Percentiles rank a stretch among this genome's conserved stretches.
These are phyloP conservation scores for Drosophila prolongata DNA, from an alignment of 2,888 invertebrate genomes.

Conservation along the genomic window DNA sequence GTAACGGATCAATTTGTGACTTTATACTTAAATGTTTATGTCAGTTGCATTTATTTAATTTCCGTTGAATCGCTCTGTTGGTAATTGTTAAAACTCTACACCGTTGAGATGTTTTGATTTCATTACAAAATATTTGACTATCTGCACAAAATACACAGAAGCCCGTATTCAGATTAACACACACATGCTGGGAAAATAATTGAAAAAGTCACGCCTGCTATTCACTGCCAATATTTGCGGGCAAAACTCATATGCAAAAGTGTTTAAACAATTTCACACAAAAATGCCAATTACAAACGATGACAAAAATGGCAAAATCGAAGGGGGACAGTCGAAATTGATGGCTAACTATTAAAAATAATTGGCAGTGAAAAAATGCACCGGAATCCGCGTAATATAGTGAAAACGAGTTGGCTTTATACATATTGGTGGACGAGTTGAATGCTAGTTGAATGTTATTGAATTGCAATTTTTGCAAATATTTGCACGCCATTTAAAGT, in stretches of 20 bases:
- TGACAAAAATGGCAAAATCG: constrained; percentile 12
- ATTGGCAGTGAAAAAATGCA: constrained; percentile 23
- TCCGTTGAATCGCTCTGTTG: neutral
- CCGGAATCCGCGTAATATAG: constrained; percentile 31
- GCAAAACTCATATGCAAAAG: constrained; percentile 41
- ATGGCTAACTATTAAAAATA: constrained; percentile 31
- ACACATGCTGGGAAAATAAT: constrained; percentile 1
- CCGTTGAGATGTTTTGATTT: constrained; percentile 15
- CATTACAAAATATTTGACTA: constrained; percentile 25
- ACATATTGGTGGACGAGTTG: constrained; percentile 33
- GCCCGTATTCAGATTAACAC: neutral
- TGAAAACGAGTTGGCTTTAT: constrained; percentile 48
- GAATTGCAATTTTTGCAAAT: constrained; percentile 51
- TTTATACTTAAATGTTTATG: constrained; percentile 1
- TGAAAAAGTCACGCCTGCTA: constrained; percentile 36
- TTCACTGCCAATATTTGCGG: constrained; percentile 23
- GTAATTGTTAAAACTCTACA: neutral
- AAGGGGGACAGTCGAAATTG: constrained; percentile 32
- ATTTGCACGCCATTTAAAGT: constrained; percentile 64
- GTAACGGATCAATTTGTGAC: neutral
- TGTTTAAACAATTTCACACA: constrained; percentile 47
- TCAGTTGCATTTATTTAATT: constrained; percentile 6
- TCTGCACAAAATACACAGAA: neutral
- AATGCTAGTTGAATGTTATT: constrained; percentile 62
- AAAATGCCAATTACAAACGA: constrained; percentile 51